These are phyloP conservation scores for Dryocosmus kuriphilus DNA, from an alignment of 2,888 invertebrate genomes.

Conservation along the genomic window DNA sequence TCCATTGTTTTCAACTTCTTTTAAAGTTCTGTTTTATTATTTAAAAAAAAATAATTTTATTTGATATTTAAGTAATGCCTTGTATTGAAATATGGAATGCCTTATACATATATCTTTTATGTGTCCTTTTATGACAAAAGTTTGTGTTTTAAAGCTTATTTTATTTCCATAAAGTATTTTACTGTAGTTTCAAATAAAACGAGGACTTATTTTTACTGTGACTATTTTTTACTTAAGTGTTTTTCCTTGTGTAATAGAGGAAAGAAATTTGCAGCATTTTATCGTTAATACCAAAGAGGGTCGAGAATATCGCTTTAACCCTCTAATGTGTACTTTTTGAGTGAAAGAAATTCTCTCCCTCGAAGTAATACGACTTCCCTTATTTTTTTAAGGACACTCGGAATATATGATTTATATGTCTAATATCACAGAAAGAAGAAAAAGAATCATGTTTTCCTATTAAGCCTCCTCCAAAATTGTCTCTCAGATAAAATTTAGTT, in stretches of 20 bases:
- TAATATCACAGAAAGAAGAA: neutral
- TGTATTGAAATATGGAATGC: too few species aligned
- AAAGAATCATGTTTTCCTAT: neutral
- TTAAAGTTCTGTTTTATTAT: too few species aligned
- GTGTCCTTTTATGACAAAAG: too few species aligned
- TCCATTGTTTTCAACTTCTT: too few species aligned
- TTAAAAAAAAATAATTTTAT: too few species aligned
- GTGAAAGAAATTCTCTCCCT: neutral
- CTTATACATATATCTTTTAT: too few species aligned
- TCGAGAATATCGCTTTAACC: neutral
- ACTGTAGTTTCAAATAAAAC: neutral
- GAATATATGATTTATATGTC: neutral
- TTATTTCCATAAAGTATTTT: neutral
- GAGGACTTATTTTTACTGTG: neutral
- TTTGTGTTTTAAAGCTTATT: neutral
- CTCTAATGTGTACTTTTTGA: neutral
- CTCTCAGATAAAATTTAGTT: neutral
- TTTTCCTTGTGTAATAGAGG: neutral
- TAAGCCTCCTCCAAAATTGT: neutral
- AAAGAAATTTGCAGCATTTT: neutral
- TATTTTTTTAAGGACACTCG: neutral
- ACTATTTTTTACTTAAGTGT: neutral
- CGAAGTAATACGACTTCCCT: neutral
- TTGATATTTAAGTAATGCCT: too few species aligned
- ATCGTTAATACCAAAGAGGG: neutral